Conservation (phyloP, 2,888 invertebrate genomes). For the Abrostola triplasia region DNA sequence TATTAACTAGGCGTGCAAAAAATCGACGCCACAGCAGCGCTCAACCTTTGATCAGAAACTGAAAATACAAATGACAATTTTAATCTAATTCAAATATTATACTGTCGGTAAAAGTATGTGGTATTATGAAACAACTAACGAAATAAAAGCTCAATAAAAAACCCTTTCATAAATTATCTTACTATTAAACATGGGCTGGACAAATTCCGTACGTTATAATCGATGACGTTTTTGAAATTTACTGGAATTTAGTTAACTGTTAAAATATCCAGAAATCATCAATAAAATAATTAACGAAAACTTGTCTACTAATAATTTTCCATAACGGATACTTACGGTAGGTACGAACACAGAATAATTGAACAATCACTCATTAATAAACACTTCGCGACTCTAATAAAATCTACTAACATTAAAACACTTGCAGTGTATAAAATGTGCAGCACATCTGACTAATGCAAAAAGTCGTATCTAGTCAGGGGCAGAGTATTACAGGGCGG, state of each 20-base stretch:
- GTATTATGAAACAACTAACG: no score
- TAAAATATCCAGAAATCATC: no score
- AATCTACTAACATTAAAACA: constrained; percentile 4
- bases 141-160: no score
- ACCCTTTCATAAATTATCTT: no score
- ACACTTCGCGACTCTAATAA: background rate
- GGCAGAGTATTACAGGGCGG: constrained; percentile 72
- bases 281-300: no score
- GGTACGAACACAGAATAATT: background rate
- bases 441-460: constrained; percentile 75
- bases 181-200: no score
- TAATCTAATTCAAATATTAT: constrained; percentile 22
- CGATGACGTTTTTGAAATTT: no score
- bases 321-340: no score
- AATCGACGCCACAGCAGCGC: constrained; percentile 74
- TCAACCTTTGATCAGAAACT: constrained; percentile 61
- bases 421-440: constrained; percentile 59
- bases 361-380: background rate
- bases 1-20: constrained; percentile 88
- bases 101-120: background rate
- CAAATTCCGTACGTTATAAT: no score
- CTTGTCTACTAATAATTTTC: no score
- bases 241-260: no score
- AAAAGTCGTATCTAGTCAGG: constrained; percentile 79
- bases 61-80: constrained; percentile 36